phyloP scores from a whole-genome alignment of 2,888 invertebrate genomes.

The Callosobruchus maculatus region DNA sequence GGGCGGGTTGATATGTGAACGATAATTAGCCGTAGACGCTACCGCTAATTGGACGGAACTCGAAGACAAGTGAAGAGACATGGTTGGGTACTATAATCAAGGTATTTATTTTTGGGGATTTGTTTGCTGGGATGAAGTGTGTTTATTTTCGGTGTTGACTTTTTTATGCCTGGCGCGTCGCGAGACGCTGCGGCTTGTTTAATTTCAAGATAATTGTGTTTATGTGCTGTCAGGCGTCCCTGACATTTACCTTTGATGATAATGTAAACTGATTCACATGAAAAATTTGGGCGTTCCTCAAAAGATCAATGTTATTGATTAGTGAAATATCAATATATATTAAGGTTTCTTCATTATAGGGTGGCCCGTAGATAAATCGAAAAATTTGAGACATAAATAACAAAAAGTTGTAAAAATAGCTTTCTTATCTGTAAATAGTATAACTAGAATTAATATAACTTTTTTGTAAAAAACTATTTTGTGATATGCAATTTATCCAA shows the following conservation, averaged over 20 bases:
- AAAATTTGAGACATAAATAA: no score
- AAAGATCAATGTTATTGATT: neutral
- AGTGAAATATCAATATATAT: no score
- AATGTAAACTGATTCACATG: neutral
- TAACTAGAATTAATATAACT: no score
- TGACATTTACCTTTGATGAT: neutral
- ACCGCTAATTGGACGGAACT: constrained; percentile 13
- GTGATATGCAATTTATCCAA: no score
- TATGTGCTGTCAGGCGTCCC: neutral
- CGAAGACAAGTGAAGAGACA: constrained; percentile 4
- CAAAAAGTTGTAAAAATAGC: no score
- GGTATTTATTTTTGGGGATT: constrained; percentile 18
- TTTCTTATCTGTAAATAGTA: no score
- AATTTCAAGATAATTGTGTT: neutral
- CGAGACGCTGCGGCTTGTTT: neutral
- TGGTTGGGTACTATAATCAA: constrained; percentile 26
- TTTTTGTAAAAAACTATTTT: no score
- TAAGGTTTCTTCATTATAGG: no score
- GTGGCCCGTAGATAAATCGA: no score
- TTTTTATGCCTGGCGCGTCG: neutral
- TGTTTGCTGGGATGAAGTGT: neutral
- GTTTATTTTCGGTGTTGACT: neutral
- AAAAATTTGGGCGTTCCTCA: neutral
- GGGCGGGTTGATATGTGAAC: constrained; percentile 3
- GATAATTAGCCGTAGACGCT: neutral